Evolutionary conservation across 2,797 vertebrate species (phyloP).

Genomic region (Orestias chungarensis): DNA sequence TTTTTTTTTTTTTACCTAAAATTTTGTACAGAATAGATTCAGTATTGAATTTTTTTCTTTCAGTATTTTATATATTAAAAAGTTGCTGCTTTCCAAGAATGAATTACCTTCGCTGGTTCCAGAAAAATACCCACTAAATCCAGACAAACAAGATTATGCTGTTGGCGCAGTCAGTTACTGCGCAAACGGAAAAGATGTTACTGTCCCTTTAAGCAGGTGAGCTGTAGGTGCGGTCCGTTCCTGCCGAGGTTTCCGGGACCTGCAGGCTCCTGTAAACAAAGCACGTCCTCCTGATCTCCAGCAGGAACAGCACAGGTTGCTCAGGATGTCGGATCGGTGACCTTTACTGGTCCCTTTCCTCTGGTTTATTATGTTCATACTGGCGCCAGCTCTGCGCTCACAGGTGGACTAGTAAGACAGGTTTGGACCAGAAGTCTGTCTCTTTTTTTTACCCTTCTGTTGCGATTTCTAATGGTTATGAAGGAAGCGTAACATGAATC

Average conservation of each 20-base stretch:
- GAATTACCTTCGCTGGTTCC: neutral
- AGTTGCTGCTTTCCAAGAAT: neutral
- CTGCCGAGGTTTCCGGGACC: slow-evolving; percentile 58
- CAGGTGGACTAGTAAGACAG: slow-evolving; percentile 58
- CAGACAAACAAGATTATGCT: neutral
- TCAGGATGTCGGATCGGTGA: slow-evolving; percentile 14
- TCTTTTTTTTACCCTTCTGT: slow-evolving; percentile 30
- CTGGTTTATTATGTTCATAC: slow-evolving; percentile 31
- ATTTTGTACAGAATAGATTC: no score
- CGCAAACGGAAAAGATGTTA: neutral
- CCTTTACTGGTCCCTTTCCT: neutral
- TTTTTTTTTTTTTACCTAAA: no score
- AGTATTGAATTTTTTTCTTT: neutral
- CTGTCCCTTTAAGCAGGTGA: slow-evolving; percentile 74
- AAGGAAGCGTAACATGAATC: slow-evolving; percentile 57
- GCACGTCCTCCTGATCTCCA: neutral
- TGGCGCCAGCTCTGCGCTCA: neutral
- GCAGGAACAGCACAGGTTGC: neutral
- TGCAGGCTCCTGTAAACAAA: slow-evolving; percentile 55
- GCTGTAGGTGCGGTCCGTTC: slow-evolving; percentile 59
- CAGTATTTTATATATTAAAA: neutral
- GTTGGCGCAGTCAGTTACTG: slow-evolving; percentile 57
- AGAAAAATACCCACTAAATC: neutral
- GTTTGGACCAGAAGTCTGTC: slow-evolving; percentile 26
- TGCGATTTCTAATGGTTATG: slow-evolving; percentile 51